These are phyloP conservation scores for Trachelus iudaicus DNA, from an alignment of 2,888 invertebrate species.

Conservation along the genomic window DNA sequence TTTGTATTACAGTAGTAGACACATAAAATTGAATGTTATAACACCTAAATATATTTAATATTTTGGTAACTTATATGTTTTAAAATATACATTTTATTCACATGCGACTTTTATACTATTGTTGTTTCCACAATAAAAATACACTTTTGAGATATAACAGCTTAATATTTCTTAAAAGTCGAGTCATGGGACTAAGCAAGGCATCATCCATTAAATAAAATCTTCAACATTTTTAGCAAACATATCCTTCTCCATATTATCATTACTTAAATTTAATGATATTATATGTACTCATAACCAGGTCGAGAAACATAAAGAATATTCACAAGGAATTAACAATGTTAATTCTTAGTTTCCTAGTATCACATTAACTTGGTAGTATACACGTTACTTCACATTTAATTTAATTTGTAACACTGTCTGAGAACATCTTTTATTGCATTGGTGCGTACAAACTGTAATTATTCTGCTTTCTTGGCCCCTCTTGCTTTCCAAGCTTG, in stretches of 20 bases:
- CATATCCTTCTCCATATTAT: neutral
- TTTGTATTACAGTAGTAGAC: neutral
- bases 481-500: conserved; percentile 86
- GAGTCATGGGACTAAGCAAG: neutral
- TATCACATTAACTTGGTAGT: conserved; percentile 3
- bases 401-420: neutral
- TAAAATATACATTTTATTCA: neutral
- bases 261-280: neutral
- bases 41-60: neutral
- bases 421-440: neutral
- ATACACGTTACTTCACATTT: neutral
- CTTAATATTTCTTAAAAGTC: neutral
- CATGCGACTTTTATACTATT: neutral
- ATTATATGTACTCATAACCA: neutral
- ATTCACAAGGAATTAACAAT: neutral
- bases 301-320: neutral
- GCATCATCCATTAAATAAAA: neutral
- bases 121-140: neutral
- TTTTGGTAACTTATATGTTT: neutral
- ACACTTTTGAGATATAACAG: neutral
- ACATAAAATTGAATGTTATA: neutral
- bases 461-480: conserved; percentile 77
- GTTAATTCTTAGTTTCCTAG: neutral
- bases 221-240: neutral
- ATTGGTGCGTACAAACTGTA: neutral